phyloP scores from a whole-genome alignment of 2,888 invertebrate species.

The Digitonthophagus gazella region DNA sequence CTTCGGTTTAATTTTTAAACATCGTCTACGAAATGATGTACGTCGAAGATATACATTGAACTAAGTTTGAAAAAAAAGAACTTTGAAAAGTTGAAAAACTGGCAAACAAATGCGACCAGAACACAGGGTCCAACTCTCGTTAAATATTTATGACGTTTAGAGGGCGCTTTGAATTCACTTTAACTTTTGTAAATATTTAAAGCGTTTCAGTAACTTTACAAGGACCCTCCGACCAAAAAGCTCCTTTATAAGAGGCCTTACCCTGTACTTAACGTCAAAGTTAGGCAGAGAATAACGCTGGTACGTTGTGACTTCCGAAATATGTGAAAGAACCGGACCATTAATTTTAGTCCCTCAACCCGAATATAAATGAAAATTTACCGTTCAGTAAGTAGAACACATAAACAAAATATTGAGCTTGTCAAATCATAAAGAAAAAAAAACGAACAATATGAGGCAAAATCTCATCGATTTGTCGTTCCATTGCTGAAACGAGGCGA shows the following conservation, averaged over 20 bases:
- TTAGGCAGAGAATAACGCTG: not conserved
- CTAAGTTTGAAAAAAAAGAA: not conserved
- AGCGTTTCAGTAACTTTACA: slow-evolving; percentile 18
- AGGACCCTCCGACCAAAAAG: not conserved
- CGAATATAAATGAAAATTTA: not conserved
- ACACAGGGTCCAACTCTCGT: slow-evolving; percentile 12
- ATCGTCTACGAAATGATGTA: not conserved
- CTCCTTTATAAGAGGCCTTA: not conserved
- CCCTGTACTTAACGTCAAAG: not conserved
- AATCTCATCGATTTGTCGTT: not conserved
- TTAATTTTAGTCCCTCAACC: not conserved
- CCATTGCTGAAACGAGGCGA: not conserved
- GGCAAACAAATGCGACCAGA: not conserved
- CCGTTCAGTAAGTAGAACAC: not conserved
- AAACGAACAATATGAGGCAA: not conserved
- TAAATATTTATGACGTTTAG: slow-evolving; percentile 26
- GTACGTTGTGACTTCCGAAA: not conserved
- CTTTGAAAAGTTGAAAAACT: not conserved
- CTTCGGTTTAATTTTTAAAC: too few species aligned
- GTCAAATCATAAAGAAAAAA: not conserved
- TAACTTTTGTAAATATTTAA: slow-evolving; percentile 26
- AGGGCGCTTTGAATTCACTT: slow-evolving; percentile 26
- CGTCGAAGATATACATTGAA: not conserved
- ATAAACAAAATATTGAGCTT: not conserved
- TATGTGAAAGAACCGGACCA: not conserved